phyloP scores from a whole-genome alignment of 2,888 invertebrate genomes.

The Anarsia innoxiella region DNA sequence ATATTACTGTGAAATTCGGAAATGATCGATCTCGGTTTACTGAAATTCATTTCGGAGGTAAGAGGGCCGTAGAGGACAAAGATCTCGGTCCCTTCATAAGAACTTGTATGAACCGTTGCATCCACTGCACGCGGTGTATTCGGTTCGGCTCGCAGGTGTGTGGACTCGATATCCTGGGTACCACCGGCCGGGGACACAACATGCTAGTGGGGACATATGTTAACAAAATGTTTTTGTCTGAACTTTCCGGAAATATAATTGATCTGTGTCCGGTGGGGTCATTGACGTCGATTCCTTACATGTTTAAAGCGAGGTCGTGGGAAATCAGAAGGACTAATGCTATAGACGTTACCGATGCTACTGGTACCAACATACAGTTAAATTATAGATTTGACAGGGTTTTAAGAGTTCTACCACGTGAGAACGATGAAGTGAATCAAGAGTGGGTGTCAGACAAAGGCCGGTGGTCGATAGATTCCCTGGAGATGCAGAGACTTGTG shows the following conservation, averaged over 20 bases:
- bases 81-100: conserved; percentile 97
- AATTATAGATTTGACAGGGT: conserved; percentile 52
- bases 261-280: conserved; percentile 99
- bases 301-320: conserved; percentile 98
- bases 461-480: conserved; percentile 96
- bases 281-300: conserved; percentile 96
- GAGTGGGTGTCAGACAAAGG: conserved; percentile 99
- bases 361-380: conserved; percentile 56
- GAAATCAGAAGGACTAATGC: conserved; percentile 85
- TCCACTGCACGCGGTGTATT: conserved; percentile 98
- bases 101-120: conserved; percentile 98
- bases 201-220: conserved; percentile 99
- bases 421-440: conserved; percentile 82
- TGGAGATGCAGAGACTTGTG: conserved; percentile 94
- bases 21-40: conserved; percentile 93
- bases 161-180: conserved; percentile 95
- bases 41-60: conserved; percentile 92
- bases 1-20: conserved; percentile 98
- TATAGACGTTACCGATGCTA: conserved; percentile 63
- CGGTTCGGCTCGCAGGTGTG: conserved; percentile 98
- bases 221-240: conserved; percentile 96
- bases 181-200: conserved; percentile 92
- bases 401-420: conserved; percentile 53
- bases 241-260: conserved; percentile 98
- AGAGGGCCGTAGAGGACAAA: conserved; percentile 97